A percentile compares a stretch with the other conserved stretches of the same genome.
These are phyloP conservation scores for Homarus americanus DNA, from an alignment of 1,140 invertebrate genomes.

Conservation along the genomic window DNA sequence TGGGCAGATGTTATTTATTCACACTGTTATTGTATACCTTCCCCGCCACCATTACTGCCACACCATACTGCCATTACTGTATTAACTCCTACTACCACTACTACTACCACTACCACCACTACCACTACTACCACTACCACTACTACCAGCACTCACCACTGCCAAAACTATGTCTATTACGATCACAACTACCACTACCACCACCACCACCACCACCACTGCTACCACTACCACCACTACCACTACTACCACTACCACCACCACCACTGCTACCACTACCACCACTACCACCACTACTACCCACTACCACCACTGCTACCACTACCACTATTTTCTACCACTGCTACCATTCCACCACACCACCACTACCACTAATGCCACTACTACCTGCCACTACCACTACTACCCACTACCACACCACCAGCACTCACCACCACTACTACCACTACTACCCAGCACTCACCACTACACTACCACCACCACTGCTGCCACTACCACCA, in stretches of 20 bases:
- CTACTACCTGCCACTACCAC: background rate
- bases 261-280: background rate
- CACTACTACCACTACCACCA: background rate
- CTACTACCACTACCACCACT: too few relatives aligned
- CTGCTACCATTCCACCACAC: background rate
- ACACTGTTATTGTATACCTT: too few relatives aligned
- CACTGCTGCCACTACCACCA: background rate
- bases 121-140: too few relatives aligned
- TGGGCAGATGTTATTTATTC: too few relatives aligned
- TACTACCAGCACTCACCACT: too few relatives aligned
- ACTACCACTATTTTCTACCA: background rate
- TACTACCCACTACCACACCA: background rate
- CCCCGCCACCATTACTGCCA: too few relatives aligned
- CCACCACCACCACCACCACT: background rate
- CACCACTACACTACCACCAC: background rate
- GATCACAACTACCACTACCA: background rate
- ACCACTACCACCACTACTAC: background rate
- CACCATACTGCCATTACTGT: too few relatives aligned
- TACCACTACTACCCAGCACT: background rate
- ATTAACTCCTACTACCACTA: too few relatives aligned
- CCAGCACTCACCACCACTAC: background rate
- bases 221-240: background rate
- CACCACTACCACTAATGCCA: background rate
- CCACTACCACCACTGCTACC: background rate
- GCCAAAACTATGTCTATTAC: background rate